Evolutionary conservation across 2,888 invertebrate species (phyloP).

Genomic region (Eilema griseolum): DNA sequence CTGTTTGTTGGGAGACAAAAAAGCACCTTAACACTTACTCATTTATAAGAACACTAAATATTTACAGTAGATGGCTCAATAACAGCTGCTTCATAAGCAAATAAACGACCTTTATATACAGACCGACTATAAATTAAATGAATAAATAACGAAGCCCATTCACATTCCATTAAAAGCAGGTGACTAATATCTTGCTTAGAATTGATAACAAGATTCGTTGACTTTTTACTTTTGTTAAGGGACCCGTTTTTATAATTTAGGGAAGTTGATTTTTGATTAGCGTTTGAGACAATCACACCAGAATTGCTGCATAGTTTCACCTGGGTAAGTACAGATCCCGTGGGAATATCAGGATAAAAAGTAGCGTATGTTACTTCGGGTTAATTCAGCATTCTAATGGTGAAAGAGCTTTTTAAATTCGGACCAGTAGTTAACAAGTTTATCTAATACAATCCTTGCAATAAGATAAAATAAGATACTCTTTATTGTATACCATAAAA

Average conservation of each 20-base stretch:
- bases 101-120: slow-evolving; percentile 16
- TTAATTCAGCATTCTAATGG: too few species aligned
- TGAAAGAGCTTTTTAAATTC: too few species aligned
- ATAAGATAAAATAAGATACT: too few species aligned
- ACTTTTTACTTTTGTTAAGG: not conserved
- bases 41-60: not conserved
- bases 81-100: slow-evolving; percentile 34
- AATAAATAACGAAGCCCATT: slow-evolving; percentile 53
- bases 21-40: not conserved
- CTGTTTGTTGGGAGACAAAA: too few species aligned
- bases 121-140: slow-evolving; percentile 36
- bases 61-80: not conserved
- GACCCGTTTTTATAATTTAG: not conserved
- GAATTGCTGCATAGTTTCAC: too few species aligned
- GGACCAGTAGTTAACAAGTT: too few species aligned
- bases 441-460: too few species aligned
- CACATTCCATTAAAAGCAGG: slow-evolving; percentile 46
- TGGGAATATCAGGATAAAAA: too few species aligned
- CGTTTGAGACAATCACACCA: not conserved
- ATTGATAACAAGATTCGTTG: not conserved
- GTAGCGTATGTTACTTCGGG: too few species aligned
- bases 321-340: too few species aligned
- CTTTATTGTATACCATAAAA: too few species aligned
- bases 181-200: slow-evolving; percentile 28
- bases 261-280: not conserved